Conservation (phyloP, 2,113 vertebrate species). For the Tricholaema leucomelas region DNA sequence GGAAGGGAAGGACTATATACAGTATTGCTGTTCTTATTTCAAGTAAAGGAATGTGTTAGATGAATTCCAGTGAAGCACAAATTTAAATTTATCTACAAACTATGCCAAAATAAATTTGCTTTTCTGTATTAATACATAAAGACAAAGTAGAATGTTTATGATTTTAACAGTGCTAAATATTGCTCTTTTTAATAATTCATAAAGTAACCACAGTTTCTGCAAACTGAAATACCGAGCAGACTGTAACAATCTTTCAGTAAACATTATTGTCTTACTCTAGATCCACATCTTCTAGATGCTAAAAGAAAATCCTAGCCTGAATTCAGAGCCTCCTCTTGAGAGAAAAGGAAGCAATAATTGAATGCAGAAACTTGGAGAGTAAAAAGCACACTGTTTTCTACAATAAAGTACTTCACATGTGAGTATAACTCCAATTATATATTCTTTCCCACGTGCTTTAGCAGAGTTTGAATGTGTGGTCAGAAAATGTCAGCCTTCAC, state of each 20-base stretch:
- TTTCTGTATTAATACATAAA: not conserved
- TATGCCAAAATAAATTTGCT: not conserved
- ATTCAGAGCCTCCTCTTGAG: not conserved
- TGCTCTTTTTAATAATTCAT: slow-evolving; percentile 30
- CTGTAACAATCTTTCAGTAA: not conserved
- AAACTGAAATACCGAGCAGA: not conserved
- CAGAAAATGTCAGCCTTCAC: not conserved
- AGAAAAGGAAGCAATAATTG: not conserved
- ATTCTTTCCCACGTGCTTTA: not conserved
- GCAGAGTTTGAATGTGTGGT: not conserved
- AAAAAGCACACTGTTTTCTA: not conserved
- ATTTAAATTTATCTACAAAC: slow-evolving; percentile 8
- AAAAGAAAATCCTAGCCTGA: not conserved
- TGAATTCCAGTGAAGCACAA: not conserved
- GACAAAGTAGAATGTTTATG: not conserved
- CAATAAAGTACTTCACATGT: not conserved
- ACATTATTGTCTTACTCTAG: not conserved
- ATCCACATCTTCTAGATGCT: not conserved
- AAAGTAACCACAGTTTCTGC: slow-evolving; percentile 23
- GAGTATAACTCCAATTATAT: not conserved
- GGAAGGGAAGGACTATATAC: not conserved
- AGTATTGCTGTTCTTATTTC: not conserved
- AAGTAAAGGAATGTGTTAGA: not conserved
- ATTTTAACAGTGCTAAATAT: not conserved
- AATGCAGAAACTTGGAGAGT: not conserved